Evolutionary conservation across 2,888 invertebrate species (phyloP), one percentile per base, ranked within the genome.

Genomic region (Stratiomys singularior): DNA sequence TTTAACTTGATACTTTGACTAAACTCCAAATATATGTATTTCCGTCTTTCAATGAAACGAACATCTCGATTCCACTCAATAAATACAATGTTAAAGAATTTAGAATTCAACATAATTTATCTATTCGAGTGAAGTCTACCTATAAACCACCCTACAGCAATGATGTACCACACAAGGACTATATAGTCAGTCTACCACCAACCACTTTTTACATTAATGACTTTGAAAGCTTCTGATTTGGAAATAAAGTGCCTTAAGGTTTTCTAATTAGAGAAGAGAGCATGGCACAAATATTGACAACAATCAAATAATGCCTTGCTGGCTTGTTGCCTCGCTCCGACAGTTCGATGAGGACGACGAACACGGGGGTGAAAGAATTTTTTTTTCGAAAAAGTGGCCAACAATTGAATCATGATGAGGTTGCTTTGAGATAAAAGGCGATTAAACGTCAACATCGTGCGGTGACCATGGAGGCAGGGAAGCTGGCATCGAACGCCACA

Each of bases 211-310:
- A 21, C 66, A 7, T 37, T 66, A 66, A 72, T 30, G 71, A 23
- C 69, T 69, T 69, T 69, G 69, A 69, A 69, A 69, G 69, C 69
- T 69, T 69, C 47, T 69, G 71, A 72, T 72, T 72, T 56, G 71
- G 71, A 72, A 72, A 74, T 37, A 60, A 72, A 72, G 72, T 74
- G 74, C 74, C 74, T 58, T 21, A 37, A 74, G 74, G 60, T 37
- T 74, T 74, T 74, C 74, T 58, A 74, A 74, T 74, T 74, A 74
- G 74, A 74, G 74, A 58, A 30, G 60, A 30, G 60, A 58, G 74
- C 74, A 58, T 15, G 58, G 60, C 37, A 58, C 74, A 74, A 74
- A 74, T 74, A 74, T 74, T 74, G 74, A 74, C 74, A 58, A 56
- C 72, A 74, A 58, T 74, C 74, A 74, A 74, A 74, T 69, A 69